Conservation (phyloP, 2,113 vertebrate genomes). For the Tragelaphus scriptus region DNA sequence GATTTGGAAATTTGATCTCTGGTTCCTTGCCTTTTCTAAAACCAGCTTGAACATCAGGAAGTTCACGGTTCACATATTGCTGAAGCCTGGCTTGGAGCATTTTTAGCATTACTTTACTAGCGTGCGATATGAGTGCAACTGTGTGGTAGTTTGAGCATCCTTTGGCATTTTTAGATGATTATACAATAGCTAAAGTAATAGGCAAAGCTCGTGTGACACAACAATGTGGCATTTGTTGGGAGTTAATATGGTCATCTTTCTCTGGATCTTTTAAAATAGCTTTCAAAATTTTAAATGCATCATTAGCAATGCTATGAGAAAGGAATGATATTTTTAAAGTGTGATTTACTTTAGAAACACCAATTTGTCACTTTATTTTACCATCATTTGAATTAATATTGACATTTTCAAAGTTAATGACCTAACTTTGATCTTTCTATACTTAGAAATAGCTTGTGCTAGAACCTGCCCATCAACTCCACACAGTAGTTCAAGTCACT, state of each 20-base stretch:
- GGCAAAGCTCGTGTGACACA: background rate
- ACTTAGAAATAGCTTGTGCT: background rate
- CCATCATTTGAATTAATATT: background rate
- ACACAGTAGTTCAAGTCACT: background rate
- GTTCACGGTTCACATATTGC: background rate
- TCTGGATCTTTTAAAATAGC: background rate
- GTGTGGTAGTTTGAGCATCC: background rate
- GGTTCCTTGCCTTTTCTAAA: background rate
- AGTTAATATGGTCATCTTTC: background rate
- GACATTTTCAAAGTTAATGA: background rate
- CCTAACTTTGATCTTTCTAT: background rate
- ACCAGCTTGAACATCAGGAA: background rate
- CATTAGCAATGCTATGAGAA: background rate
- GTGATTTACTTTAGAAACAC: background rate
- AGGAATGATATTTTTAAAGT: background rate
- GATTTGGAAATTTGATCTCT: background rate
- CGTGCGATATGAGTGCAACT: background rate
- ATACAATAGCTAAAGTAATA: background rate
- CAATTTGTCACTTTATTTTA: background rate
- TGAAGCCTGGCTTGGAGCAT: background rate
- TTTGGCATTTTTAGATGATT: background rate
- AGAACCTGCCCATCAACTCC: too few relatives aligned
- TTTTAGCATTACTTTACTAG: background rate
- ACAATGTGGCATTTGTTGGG: background rate
- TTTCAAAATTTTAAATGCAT: slow-evolving; percentile 19